phyloP scores from a whole-genome alignment of 2,797 vertebrate species.

The Salmo trutta region DNA sequence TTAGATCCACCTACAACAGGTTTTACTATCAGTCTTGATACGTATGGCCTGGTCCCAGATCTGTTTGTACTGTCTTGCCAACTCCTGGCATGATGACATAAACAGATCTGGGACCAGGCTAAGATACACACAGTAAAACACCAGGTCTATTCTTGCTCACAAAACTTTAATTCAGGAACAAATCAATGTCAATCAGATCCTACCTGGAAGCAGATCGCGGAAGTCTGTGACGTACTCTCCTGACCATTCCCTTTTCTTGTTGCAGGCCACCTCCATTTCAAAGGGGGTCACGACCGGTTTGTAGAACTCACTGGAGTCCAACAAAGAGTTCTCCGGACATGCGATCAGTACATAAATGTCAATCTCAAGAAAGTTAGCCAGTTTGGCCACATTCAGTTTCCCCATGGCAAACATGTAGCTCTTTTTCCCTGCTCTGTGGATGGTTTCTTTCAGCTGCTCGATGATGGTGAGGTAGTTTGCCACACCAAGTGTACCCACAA shows the following conservation, averaged over 20 bases:
- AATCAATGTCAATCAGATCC: not conserved
- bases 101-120: not conserved
- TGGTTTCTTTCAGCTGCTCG: constrained; percentile 81
- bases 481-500: constrained; percentile 90
- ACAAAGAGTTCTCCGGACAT: constrained; percentile 88
- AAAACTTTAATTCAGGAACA: not conserved
- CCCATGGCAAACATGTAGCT: constrained; percentile 93
- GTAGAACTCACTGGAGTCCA: constrained; percentile 85
- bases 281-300: constrained; percentile 87
- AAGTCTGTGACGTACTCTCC: constrained; percentile 90
- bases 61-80: too few species aligned
- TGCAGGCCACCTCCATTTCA: constrained; percentile 96
- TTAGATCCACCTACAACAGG: constrained; percentile 76
- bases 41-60: not conserved
- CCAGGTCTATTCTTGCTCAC: not conserved
- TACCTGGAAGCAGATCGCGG: constrained; percentile 88
- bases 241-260: constrained; percentile 85
- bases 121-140: not conserved
- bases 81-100: not conserved
- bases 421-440: constrained; percentile 85
- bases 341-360: constrained; percentile 93
- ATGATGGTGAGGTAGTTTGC: constrained; percentile 82
- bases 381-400: constrained; percentile 90
- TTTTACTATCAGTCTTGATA: not conserved
- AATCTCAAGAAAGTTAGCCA: constrained; percentile 94